Conservation (phyloP, 2,113 vertebrate species). For the Gnathonemus longibarbis region DNA sequence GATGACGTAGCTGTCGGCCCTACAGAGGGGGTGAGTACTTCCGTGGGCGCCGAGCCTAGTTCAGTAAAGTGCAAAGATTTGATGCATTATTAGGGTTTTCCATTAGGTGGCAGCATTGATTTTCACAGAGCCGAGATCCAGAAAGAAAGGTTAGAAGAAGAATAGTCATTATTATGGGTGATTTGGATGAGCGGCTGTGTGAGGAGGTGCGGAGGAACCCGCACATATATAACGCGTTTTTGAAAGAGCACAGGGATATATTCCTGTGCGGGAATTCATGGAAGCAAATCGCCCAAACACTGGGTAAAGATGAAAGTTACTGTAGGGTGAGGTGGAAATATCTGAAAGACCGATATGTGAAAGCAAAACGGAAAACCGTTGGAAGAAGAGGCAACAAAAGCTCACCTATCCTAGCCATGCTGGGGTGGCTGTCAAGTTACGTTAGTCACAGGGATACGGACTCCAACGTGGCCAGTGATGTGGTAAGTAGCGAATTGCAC, state of each 20-base stretch:
- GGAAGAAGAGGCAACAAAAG: background rate
- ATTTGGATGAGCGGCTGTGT: background rate
- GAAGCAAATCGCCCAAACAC: background rate
- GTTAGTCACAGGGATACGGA: background rate
- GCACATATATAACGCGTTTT: background rate
- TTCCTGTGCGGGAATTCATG: background rate
- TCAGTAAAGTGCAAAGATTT: background rate
- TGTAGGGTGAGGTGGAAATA: background rate
- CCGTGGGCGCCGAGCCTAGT: background rate
- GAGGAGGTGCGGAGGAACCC: background rate
- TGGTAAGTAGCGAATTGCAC: background rate
- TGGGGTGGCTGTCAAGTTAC: background rate
- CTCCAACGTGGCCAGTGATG: background rate
- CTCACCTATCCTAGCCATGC: background rate
- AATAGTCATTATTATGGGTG: background rate
- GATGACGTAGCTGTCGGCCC: background rate
- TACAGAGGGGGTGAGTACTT: background rate
- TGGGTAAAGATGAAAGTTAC: background rate
- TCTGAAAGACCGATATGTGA: background rate
- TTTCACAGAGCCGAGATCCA: background rate
- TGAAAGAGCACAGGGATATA: background rate
- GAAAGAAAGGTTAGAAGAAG: background rate
- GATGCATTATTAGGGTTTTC: background rate
- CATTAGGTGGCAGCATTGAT: background rate
- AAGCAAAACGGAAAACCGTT: background rate